These are phyloP conservation scores for Teleiodes luculella DNA, from an alignment of 2,888 invertebrate species.

Conservation along the genomic window DNA sequence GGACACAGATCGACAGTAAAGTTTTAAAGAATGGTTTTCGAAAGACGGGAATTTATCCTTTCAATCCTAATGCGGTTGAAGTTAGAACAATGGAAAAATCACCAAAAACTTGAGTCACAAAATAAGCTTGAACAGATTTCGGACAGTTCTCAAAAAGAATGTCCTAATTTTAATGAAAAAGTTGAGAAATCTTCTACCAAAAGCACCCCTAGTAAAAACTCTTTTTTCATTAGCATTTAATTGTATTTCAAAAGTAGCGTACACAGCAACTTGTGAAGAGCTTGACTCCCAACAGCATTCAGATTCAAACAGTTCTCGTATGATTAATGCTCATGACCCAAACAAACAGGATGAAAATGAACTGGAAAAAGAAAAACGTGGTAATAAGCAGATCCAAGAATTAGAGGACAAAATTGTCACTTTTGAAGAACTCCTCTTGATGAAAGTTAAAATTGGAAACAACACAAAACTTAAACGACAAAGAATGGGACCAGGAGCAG, in stretches of 20 bases:
- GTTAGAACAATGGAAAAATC: slow-evolving; percentile 6
- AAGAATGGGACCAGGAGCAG: slow-evolving; percentile 26
- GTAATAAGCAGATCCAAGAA: slow-evolving; percentile 6
- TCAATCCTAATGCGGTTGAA: background rate
- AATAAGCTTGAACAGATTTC: background rate
- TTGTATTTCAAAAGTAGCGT: slow-evolving; percentile 1
- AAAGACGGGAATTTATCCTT: background rate
- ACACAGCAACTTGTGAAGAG: slow-evolving; percentile 1
- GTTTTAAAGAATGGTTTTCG: slow-evolving; percentile 4
- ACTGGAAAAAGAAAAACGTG: slow-evolving; percentile 5
- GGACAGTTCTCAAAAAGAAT: background rate
- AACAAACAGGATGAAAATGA: slow-evolving; percentile 3
- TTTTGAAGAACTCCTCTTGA: slow-evolving; percentile 27
- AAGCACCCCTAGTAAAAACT: slow-evolving; percentile 2
- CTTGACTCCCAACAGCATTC: slow-evolving; percentile 1
- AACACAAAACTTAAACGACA: slow-evolving; percentile 18
- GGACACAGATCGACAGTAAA: background rate
- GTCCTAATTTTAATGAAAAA: background rate
- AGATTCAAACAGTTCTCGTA: slow-evolving; percentile 3
- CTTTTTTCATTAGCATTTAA: slow-evolving; percentile 9
- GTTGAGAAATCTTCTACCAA: background rate
- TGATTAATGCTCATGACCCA: background rate
- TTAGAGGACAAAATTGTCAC: slow-evolving; percentile 21
- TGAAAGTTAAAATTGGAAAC: slow-evolving; percentile 24
- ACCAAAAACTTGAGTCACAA: slow-evolving; percentile 1